These are phyloP conservation scores for Excalfactoria chinensis DNA, from an alignment of 2,113 vertebrate genomes.

Conservation along the genomic window DNA sequence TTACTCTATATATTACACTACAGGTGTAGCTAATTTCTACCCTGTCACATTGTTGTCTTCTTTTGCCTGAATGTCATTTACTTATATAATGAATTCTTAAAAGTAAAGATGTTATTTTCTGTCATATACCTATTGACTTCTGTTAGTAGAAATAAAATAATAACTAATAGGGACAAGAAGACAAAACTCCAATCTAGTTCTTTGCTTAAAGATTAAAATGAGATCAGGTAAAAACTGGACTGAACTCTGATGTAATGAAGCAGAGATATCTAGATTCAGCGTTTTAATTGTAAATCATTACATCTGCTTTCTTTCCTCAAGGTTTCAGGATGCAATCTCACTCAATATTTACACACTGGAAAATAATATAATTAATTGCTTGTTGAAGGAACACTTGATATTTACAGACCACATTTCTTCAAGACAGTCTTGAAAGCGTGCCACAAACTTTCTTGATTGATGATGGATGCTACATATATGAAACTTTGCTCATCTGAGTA, in stretches of 20 bases:
- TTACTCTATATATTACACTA: not conserved
- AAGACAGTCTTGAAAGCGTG: not conserved
- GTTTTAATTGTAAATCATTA: not conserved
- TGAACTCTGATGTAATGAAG: not conserved
- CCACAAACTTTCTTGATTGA: not conserved
- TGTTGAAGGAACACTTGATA: conserved; percentile 15
- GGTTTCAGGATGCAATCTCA: not conserved
- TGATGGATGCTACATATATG: not conserved
- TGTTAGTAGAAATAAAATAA: not conserved
- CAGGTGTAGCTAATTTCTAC: not conserved
- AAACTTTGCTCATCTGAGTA: not conserved
- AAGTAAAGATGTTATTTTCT: not conserved
- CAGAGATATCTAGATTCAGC: not conserved
- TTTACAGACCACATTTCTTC: not conserved
- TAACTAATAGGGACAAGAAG: not conserved
- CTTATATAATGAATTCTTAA: not conserved
- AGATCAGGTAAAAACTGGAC: not conserved
- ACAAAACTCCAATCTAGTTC: not conserved
- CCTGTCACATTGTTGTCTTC: not conserved
- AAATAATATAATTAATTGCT: conserved; percentile 1
- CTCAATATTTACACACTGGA: not conserved
- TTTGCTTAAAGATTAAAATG: conserved; percentile 14
- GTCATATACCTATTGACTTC: not conserved
- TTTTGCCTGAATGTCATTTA: not conserved
- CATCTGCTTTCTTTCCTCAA: not conserved